These are phyloP conservation scores for Centruroides vittatus DNA, from an alignment of 1,140 invertebrate species.

Conservation along the genomic window DNA sequence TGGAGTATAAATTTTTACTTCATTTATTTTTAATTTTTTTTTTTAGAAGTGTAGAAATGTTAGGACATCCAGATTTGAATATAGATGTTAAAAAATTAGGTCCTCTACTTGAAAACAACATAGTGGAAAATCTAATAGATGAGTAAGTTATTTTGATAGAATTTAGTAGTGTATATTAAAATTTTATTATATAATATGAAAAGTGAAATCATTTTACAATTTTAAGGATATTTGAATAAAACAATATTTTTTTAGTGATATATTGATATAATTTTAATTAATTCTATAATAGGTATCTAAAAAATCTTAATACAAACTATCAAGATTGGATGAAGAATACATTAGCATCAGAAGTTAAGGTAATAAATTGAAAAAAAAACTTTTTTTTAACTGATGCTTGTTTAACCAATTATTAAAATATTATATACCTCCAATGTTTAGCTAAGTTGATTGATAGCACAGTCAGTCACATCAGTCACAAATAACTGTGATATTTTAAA, in stretches of 20 bases:
- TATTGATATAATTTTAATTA: not conserved
- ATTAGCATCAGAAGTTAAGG: conserved; percentile 66
- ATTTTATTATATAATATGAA: not conserved
- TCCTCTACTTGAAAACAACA: conserved; percentile 57
- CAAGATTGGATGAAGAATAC: conserved; percentile 94
- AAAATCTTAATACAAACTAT: conserved; percentile 80
- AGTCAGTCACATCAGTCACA: no score
- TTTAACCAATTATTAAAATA: no score
- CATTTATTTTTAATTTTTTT: not conserved
- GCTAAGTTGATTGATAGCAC: no score
- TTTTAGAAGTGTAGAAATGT: conserved; percentile 40
- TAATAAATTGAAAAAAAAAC: not conserved
- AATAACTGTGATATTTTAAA: no score
- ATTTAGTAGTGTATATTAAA: conserved; percentile 22
- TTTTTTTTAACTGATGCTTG: no score
- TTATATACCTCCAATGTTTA: no score
- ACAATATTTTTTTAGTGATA: not conserved
- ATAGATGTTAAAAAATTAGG: conserved; percentile 49
- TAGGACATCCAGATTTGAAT: conserved; percentile 72
- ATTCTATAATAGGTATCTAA: conserved; percentile 35
- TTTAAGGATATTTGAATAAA: not conserved
- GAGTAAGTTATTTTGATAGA: conserved; percentile 42
- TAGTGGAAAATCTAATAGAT: conserved; percentile 60
- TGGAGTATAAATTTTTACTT: no score
- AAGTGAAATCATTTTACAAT: not conserved